Evolutionary conservation across 2,113 vertebrate genomes (phyloP), one percentile per base, ranked within the genome.

Genomic region (Aleadryas rufinucha): DNA sequence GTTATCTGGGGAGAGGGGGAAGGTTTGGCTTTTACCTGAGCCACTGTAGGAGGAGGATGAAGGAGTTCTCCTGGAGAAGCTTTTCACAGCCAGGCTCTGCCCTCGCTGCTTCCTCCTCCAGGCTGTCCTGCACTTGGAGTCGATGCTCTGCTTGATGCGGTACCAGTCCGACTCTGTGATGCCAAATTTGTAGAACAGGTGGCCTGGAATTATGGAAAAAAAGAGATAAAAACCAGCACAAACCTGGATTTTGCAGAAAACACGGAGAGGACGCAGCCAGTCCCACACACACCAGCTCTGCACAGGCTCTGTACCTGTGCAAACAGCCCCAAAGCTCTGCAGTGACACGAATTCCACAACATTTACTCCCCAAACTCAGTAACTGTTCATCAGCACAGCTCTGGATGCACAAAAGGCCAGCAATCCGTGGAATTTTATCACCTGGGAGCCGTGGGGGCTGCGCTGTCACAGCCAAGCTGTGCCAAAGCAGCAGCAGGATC

Each of bases 81-180:
- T 99, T 97, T 99, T 99, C 61, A 99, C 99, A 0, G 99, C 99
- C 86, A 99, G 98, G 93, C 99, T 99, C 97, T 99, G 99, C 10
- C 99, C 99, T 4, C 99, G 97, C 97, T 99, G 99, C 41, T 99
- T 99, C 57, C 99, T 98, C 80, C 99, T 98, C 99, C 99, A 99
- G 3, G 99, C 99, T 4, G 99, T 99, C 44, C 99, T 98, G 95
- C 99, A 99, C 91, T 99, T 99, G 79, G 99, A 99, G 94, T 99
- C 99, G 3, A 99, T 99, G 97, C 99, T 99, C 93, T 99, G 99
- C 88, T 99, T 99, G 97, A 99, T 99, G 16, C 99, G 98, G 63
- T 99, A 99, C 99, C 99, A 99, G 97, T 99, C 99, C 0, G 99
- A 99, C 72, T 99, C 99, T 0, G 98, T 98, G 97, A 99, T 99